Evolutionary conservation across 2,888 invertebrate species (phyloP).

Genomic region (Cotesia congregata): DNA sequence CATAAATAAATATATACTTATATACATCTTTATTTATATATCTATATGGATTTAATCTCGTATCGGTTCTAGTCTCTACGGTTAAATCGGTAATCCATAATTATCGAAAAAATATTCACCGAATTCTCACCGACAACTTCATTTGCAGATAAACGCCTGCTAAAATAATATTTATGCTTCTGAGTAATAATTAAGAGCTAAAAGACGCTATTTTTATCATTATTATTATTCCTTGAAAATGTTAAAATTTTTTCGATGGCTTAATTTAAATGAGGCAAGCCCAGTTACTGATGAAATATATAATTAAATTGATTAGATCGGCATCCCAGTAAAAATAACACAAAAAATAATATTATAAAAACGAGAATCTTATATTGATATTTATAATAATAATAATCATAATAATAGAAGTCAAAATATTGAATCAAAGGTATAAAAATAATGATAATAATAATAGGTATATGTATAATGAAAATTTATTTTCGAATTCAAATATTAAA

Average conservation of each 20-base stretch:
- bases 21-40: constrained; percentile 14
- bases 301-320: too few species aligned
- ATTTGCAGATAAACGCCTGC: constrained; percentile 45
- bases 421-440: background rate
- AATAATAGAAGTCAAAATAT: background rate
- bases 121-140: constrained; percentile 42
- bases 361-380: too few species aligned
- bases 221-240: too few species aligned
- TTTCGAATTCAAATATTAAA: background rate
- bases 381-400: background rate
- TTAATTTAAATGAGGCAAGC: too few species aligned
- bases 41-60: constrained; percentile 29
- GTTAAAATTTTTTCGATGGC: too few species aligned
- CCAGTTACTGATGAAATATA: too few species aligned
- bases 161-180: constrained; percentile 18
- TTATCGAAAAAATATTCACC: constrained; percentile 37
- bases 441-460: background rate
- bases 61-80: constrained; percentile 11
- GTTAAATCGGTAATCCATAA: constrained; percentile 45
- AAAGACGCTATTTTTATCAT: too few species aligned
- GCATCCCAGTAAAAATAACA: too few species aligned
- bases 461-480: background rate
- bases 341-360: background rate
- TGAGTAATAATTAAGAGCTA: background rate
- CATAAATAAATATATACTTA: constrained; percentile 16